Conservation (phyloP, 2,797 vertebrate genomes). For the Sardinella longiceps region DNA sequence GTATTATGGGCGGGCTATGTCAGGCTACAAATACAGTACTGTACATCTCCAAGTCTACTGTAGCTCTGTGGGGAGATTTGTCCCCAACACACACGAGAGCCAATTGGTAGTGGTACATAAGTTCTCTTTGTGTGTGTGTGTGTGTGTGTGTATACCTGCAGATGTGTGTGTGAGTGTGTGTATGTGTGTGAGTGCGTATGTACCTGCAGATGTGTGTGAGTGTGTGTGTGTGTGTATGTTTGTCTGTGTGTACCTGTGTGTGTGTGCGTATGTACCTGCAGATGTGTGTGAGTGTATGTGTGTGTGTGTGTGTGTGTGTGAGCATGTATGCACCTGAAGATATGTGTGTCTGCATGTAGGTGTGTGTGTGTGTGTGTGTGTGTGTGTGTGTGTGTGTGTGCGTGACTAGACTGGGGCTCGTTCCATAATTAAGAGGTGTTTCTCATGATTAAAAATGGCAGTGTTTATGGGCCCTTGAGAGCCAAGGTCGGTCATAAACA, state of each 20-base stretch:
- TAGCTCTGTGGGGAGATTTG: no score
- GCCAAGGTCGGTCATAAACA: conserved; percentile 12
- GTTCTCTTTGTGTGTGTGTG: background rate
- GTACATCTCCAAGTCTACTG: no score
- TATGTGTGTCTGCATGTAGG: background rate
- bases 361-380: conserved; percentile 12
- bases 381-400: conserved; percentile 15
- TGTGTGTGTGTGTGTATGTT: conserved; percentile 14
- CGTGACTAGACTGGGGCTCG: background rate
- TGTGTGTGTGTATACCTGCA: conserved; percentile 1
- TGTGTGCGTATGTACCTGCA: background rate
- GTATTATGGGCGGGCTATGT: no score
- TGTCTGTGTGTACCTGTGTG: no score
- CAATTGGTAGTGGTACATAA: no score
- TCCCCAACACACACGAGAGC: background rate
- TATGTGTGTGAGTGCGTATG: conserved; percentile 1
- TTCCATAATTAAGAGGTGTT: conserved; percentile 22
- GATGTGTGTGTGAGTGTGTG: conserved; percentile 8
- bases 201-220: conserved; percentile 7
- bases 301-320: background rate
- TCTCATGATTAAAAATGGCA: background rate
- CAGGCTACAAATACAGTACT: no score
- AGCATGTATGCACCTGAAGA: no score
- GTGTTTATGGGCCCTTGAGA: conserved; percentile 15
- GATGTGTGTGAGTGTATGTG: conserved; percentile 2